A percentile compares a stretch with the other conserved stretches of the same genome.
Evolutionary conservation across 2,888 invertebrate genomes (phyloP).

Genomic region (Linyphia triangularis): DNA sequence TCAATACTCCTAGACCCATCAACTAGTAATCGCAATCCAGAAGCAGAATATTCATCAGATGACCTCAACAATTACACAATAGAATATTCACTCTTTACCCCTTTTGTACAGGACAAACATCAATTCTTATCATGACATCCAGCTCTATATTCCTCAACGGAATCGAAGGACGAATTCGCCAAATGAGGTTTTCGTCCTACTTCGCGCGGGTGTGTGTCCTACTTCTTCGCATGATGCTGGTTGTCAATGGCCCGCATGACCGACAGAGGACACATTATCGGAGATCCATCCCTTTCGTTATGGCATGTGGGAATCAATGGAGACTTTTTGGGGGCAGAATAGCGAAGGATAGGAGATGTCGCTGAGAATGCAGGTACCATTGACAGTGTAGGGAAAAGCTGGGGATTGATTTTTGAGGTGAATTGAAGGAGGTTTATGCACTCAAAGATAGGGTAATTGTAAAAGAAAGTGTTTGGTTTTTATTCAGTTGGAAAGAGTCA

Average conservation of each 20-base stretch:
- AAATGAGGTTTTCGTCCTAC: conserved; percentile 14
- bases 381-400: not conserved
- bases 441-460: too few species aligned
- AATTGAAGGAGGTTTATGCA: too few species aligned
- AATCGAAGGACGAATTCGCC: conserved; percentile 1
- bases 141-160: not conserved
- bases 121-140: not conserved
- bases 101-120: not conserved
- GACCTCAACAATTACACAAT: not conserved
- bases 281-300: conserved; percentile 13
- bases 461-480: too few species aligned
- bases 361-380: not conserved
- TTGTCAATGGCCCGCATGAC: conserved; percentile 30
- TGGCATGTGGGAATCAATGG: conserved; percentile 18
- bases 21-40: not conserved
- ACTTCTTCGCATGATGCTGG: not conserved
- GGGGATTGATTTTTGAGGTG: too few species aligned
- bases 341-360: not conserved
- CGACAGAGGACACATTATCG: not conserved
- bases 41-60: not conserved
- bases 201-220: conserved; percentile 3
- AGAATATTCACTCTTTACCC: not conserved
- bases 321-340: not conserved
- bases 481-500: too few species aligned
- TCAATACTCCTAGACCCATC: too few species aligned